Percentiles rank a stretch among this genome's conserved stretches.
phyloP scores from a whole-genome alignment of 2,113 vertebrate species.

The Ardeotis arabs region DNA sequence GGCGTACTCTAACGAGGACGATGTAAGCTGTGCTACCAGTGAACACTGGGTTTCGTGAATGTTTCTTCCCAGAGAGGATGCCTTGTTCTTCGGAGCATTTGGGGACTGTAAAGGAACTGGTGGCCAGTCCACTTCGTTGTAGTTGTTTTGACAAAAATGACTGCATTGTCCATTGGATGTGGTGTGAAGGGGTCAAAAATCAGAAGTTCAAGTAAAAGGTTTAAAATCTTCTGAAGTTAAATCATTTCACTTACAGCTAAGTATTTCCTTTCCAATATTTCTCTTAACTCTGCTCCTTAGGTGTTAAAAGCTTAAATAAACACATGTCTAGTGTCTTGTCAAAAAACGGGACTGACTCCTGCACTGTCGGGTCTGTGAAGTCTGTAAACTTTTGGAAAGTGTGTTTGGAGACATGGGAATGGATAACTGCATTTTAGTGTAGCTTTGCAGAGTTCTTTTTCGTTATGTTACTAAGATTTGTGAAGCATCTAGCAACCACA shows the following conservation, averaged over 20 bases:
- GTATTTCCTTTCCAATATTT: neutral
- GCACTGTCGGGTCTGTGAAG: neutral
- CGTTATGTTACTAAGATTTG: neutral
- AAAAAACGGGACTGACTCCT: neutral
- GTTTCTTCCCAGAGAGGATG: neutral
- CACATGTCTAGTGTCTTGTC: fast-evolving
- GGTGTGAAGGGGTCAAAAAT: neutral
- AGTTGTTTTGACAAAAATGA: neutral
- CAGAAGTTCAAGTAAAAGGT: neutral
- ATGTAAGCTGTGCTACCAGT: neutral
- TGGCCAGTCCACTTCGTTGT: neutral
- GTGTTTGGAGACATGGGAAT: neutral
- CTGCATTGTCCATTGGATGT: neutral
- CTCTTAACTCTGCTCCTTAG: neutral
- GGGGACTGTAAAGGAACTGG: neutral
- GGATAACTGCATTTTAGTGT: neutral
- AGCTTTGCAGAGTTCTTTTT: neutral
- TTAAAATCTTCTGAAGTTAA: neutral
- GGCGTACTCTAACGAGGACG: neutral
- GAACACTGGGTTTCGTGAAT: fast-evolving
- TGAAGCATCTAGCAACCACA: neutral
- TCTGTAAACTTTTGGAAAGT: neutral
- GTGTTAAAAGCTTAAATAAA: neutral
- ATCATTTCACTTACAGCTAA: neutral
- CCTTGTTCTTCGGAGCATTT: neutral